phyloP scores from a whole-genome alignment of 2,888 invertebrate genomes.

The Polymixis lichenea region DNA sequence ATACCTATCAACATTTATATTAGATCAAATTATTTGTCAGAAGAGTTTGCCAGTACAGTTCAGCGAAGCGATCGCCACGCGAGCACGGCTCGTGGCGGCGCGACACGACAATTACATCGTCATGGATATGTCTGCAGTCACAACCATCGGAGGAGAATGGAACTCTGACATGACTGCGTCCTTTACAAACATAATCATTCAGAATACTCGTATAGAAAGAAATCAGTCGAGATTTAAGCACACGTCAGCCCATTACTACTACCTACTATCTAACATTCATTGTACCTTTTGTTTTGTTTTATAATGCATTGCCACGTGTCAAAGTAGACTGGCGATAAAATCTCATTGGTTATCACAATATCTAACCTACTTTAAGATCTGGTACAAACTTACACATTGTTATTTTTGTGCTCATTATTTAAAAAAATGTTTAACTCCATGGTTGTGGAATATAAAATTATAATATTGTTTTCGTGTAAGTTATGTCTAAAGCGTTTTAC shows the following conservation, averaged over 20 bases:
- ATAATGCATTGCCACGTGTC: conserved; percentile 82
- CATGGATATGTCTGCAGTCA: conserved; percentile 89
- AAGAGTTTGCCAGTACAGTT: conserved; percentile 82
- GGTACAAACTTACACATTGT: conserved; percentile 86
- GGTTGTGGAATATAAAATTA: conserved; percentile 63
- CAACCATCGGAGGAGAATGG: conserved; percentile 83
- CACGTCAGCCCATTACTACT: conserved; percentile 81
- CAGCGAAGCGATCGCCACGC: conserved; percentile 71
- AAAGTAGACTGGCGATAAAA: conserved; percentile 82
- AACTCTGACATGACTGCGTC: conserved; percentile 78
- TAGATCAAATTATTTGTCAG: conserved; percentile 86
- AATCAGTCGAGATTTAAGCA: conserved; percentile 84
- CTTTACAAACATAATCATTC: conserved; percentile 71
- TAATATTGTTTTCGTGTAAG: conserved; percentile 64
- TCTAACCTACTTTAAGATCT: conserved; percentile 89
- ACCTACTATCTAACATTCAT: conserved; percentile 85
- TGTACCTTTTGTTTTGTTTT: conserved; percentile 87
- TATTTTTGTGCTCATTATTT: conserved; percentile 86
- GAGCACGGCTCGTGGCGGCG: conserved; percentile 27
- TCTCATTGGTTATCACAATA: conserved; percentile 90
- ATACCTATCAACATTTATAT: conserved; percentile 82
- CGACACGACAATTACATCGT: conserved; percentile 62
- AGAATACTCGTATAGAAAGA: conserved; percentile 75
- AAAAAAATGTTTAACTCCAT: conserved; percentile 74
- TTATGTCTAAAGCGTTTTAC: conserved; percentile 68